These are phyloP conservation scores for Troides oblongomaculatus DNA, from an alignment of 2,888 invertebrate species.

Conservation along the genomic window DNA sequence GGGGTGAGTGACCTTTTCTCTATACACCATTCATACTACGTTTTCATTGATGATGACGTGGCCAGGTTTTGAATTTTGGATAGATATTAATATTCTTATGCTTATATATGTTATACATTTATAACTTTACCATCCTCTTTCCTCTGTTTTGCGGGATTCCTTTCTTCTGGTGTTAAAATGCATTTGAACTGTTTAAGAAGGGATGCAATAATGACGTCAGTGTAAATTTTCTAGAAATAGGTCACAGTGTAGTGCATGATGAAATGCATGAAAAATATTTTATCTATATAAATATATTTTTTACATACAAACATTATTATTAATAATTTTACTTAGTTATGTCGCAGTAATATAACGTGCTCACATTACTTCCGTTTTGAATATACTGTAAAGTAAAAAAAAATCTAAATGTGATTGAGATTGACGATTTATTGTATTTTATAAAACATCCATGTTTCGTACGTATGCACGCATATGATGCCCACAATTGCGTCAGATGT, in stretches of 20 bases:
- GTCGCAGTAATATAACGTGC: no score
- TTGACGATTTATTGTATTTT: background rate
- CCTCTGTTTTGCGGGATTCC: background rate
- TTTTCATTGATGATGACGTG: slow-evolving; percentile 53
- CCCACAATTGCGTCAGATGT: no score
- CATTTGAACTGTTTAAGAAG: slow-evolving; percentile 3
- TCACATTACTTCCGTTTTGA: background rate
- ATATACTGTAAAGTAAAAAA: background rate
- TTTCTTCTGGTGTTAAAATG: slow-evolving; percentile 25
- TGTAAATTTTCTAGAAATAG: slow-evolving; percentile 56
- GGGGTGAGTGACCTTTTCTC: slow-evolving; percentile 54
- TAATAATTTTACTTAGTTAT: no score
- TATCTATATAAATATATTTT: background rate
- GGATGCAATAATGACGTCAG: slow-evolving; percentile 24
- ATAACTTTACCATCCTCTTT: background rate
- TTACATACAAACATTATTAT: background rate
- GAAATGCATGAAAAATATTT: slow-evolving; percentile 24
- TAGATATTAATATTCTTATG: slow-evolving; percentile 39
- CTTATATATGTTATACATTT: slow-evolving; percentile 38
- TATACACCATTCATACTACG: slow-evolving; percentile 46
- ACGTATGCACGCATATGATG: background rate
- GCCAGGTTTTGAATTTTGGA: slow-evolving; percentile 40
- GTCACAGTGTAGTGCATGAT: slow-evolving; percentile 42
- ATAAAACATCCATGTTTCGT: background rate
- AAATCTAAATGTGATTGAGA: background rate